These are phyloP conservation scores for Carlito syrichta DNA, from an alignment of 2,113 vertebrate genomes.

Conservation along the genomic window DNA sequence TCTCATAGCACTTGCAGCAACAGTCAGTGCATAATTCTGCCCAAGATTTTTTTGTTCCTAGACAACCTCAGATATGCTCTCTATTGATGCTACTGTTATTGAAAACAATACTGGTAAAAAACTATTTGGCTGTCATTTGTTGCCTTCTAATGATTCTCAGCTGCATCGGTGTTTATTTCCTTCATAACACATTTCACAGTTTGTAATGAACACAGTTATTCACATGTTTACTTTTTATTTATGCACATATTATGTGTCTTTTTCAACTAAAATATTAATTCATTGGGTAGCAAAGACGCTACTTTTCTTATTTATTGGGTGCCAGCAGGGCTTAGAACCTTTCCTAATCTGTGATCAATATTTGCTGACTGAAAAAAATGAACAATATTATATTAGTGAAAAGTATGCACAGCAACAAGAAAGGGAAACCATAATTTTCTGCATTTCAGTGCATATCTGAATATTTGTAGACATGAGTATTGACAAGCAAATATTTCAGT, in stretches of 20 bases:
- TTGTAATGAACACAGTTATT: neutral
- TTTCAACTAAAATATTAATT: neutral
- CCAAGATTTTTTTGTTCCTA: neutral
- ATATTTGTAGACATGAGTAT: neutral
- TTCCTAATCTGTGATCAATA: neutral
- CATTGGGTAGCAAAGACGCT: neutral
- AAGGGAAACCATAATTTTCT: neutral
- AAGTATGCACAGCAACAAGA: neutral
- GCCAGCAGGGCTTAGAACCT: neutral
- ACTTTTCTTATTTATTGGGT: neutral
- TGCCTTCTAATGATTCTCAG: neutral
- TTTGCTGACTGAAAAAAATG: neutral
- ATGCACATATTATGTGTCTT: neutral
- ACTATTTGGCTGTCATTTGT: neutral
- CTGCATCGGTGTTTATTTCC: neutral
- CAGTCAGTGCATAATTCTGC: neutral
- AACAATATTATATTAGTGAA: neutral
- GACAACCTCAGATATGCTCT: neutral
- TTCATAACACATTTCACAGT: neutral
- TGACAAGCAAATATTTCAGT: neutral
- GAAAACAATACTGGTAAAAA: neutral
- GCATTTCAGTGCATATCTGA: neutral
- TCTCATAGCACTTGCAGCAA: neutral
- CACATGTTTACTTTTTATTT: neutral
- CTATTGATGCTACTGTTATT: neutral